These are phyloP conservation scores for Halcyon senegalensis DNA, from an alignment of 2,113 vertebrate genomes.

Conservation along the genomic window DNA sequence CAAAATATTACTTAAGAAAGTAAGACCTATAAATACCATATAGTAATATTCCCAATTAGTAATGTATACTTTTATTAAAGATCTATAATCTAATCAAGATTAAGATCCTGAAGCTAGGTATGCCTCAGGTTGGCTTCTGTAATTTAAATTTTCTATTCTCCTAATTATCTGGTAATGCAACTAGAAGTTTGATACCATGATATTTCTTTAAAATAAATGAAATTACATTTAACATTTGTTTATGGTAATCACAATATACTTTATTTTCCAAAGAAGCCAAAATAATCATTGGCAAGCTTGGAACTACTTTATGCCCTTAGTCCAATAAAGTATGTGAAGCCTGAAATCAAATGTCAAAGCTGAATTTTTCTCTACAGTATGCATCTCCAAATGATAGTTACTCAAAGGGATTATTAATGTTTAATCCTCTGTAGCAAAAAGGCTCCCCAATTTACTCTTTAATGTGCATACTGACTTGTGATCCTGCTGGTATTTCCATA, in stretches of 20 bases:
- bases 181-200: not conserved
- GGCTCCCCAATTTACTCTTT: not conserved
- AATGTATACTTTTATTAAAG: not conserved
- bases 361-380: not conserved
- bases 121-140: not conserved
- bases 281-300: not conserved
- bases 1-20: not conserved
- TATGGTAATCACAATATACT: conserved; percentile 14
- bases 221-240: conserved; percentile 32
- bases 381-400: not conserved
- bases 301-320: not conserved
- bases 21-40: not conserved
- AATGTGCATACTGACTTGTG: not conserved
- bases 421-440: conserved; percentile 2
- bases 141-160: not conserved
- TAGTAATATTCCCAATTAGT: not conserved
- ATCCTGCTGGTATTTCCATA: not conserved
- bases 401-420: not conserved
- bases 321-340: not conserved
- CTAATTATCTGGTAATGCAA: not conserved
- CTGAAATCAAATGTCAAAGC: conserved; percentile 44
- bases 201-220: conserved; percentile 40
- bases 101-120: not conserved
- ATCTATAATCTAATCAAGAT: not conserved
- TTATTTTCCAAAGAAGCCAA: conserved; percentile 7